Base-by-base conservation (phyloP, 2,113 vertebrate genomes). In the Anarrhichthys ocellatus region DNA sequence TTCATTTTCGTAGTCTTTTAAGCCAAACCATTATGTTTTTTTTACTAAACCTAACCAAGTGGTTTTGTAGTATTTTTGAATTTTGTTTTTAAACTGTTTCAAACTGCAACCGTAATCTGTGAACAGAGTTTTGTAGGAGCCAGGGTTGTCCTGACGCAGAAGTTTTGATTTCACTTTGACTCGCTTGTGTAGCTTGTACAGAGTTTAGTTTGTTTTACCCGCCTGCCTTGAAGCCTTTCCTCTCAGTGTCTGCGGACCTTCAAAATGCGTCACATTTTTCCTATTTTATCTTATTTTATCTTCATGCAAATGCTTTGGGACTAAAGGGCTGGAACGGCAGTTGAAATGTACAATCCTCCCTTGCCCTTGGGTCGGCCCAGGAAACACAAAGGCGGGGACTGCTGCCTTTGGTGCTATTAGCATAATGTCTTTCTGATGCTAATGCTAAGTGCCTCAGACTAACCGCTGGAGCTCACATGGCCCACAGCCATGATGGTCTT, bases 381-480 rank as follows among this genome's bases (percentile, higher is more conserved):
- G 4, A 72, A 73, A 80, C 81, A 89, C 89, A 90, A 92, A 91
- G 71, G 77, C 61, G 18, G 84, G 70, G 77, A 78, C 32, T 75
- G 76, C 87, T 63, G 79, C 80, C 89, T 93, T 90, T 92, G 88
- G 92, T 88, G 79, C 84, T 85, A 92, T 93, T 93, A 90, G 73
- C 88, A 84, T 94, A 93, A 92, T 90, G 83, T 80, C 91, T 94
- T 95, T 94, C 88, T 93, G 82, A 95, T 94, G 93, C 90, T 93
- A 95, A 95, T 94, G 84, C 83, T 90, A 89, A 91, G 81, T 61
- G 86, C 76, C 78, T 83, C 48, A 22, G 78, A 87, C 82, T 86
- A 85, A 91, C 88, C 75, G 52, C 71, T 38, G 84, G 64, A 73
- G 65, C 74, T 77, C 75, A 52, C 65, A 5, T 65, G 48, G 82